Conservation (phyloP, 2,113 vertebrate genomes). For the Pteropus alecto region DNA sequence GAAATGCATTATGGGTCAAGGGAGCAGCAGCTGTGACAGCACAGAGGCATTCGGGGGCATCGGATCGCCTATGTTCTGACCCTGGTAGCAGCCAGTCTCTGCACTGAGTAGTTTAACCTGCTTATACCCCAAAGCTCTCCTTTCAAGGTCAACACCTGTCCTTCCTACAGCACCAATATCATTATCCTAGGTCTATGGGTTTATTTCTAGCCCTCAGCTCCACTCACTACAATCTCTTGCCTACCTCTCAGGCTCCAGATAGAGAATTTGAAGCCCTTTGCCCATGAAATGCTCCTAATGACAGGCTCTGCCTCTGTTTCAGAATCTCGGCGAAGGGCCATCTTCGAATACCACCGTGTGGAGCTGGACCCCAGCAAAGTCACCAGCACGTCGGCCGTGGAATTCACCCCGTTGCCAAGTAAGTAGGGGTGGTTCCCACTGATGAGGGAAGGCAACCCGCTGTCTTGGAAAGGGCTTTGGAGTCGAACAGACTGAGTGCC, state of each 20-base stretch:
- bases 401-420: conserved; percentile 95
- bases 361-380: conserved; percentile 91
- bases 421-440: conserved; percentile 68
- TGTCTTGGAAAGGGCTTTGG: neutral
- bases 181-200: too few species aligned
- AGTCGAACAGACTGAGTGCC: neutral
- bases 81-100: neutral
- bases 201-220: neutral
- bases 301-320: conserved; percentile 34
- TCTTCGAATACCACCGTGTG: conserved; percentile 96
- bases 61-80: neutral
- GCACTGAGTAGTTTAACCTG: neutral
- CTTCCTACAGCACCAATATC: neutral
- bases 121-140: neutral
- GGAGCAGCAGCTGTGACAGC: neutral
- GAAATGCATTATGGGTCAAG: neutral
- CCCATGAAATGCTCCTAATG: neutral
- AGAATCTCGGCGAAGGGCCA: conserved; percentile 88
- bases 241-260: neutral
- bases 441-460: accelerated
- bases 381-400: conserved; percentile 86
- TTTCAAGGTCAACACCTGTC: neutral
- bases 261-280: neutral
- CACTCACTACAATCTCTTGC: neutral
- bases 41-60: neutral